phyloP scores from a whole-genome alignment of 2,113 vertebrate species.

The Anolis sagrei region DNA sequence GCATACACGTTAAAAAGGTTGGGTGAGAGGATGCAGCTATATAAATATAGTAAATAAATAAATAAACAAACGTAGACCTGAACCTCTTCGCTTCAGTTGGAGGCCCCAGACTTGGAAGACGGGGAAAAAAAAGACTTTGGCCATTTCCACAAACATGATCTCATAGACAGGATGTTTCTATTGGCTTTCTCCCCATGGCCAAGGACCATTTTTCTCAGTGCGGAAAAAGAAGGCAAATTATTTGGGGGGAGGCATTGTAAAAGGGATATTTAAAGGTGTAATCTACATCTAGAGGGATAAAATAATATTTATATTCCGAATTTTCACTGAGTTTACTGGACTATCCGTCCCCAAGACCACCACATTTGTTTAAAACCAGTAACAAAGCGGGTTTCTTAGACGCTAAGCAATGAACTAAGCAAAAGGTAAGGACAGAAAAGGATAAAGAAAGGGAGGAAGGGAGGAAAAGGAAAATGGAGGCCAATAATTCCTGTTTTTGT shows the following conservation, averaged over 20 bases:
- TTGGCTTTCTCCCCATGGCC: neutral
- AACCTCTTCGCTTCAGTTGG: too few species aligned
- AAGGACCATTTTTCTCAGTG: neutral
- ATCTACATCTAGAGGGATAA: slow-evolving; percentile 47
- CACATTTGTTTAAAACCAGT: slow-evolving; percentile 3
- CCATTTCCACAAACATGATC: neutral
- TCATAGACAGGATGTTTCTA: slow-evolving; percentile 25
- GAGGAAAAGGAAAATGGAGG: neutral
- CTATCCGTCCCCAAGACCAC: neutral
- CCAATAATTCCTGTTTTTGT: slow-evolving; percentile 37
- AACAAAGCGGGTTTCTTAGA: slow-evolving; percentile 32
- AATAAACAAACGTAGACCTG: too few species aligned
- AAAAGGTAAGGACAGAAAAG: slow-evolving; percentile 15
- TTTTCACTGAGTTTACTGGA: slow-evolving; percentile 18
- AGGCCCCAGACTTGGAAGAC: too few species aligned
- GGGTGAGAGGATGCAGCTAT: too few species aligned
- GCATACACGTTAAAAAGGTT: too few species aligned
- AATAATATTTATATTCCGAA: slow-evolving; percentile 13
- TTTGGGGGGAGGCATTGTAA: too few species aligned
- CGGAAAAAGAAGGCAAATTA: slow-evolving; percentile 5
- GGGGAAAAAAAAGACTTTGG: neutral
- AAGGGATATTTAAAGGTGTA: slow-evolving; percentile 12
- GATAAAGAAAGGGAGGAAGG: too few species aligned
- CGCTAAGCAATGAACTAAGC: too few species aligned
- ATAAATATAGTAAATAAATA: too few species aligned